Evolutionary conservation across 2,888 invertebrate species (phyloP).

Genomic region (Synanthedon formicaeformis): DNA sequence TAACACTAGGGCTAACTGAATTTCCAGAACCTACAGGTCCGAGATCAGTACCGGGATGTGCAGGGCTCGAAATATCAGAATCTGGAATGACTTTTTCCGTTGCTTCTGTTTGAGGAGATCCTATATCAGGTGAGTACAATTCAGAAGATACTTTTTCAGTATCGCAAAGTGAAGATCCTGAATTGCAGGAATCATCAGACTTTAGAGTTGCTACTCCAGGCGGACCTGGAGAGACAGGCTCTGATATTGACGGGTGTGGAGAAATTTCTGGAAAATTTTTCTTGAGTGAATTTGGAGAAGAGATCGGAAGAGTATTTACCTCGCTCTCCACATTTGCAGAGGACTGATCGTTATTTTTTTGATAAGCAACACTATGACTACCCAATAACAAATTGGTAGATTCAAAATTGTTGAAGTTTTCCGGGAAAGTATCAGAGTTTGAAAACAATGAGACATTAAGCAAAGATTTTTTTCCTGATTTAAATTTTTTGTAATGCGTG

Average conservation of each 20-base stretch:
- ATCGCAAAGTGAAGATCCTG: too few species aligned
- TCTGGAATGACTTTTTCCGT: too few species aligned
- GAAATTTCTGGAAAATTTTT: not conserved
- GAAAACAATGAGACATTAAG: not conserved
- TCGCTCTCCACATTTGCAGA: not conserved
- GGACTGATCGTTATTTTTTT: not conserved
- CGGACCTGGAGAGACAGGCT: not conserved
- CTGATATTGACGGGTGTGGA: too few species aligned
- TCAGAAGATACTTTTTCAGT: too few species aligned
- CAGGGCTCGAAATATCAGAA: too few species aligned
- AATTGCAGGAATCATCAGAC: too few species aligned
- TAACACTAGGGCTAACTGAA: not conserved
- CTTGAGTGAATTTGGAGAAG: not conserved
- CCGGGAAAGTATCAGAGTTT: not conserved
- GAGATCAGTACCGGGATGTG: not conserved
- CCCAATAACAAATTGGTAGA: not conserved
- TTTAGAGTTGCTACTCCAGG: not conserved
- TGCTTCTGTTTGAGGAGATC: too few species aligned
- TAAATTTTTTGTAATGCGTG: slow-evolving; percentile 30
- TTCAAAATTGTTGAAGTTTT: not conserved
- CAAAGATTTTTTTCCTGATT: slow-evolving; percentile 15
- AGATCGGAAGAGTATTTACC: not conserved
- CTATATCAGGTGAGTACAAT: too few species aligned
- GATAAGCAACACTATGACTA: not conserved
- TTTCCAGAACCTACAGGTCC: not conserved